These are phyloP conservation scores for Kuschelorhynchus macadamiae DNA, from an alignment of 2,888 invertebrate genomes.

Conservation along the genomic window DNA sequence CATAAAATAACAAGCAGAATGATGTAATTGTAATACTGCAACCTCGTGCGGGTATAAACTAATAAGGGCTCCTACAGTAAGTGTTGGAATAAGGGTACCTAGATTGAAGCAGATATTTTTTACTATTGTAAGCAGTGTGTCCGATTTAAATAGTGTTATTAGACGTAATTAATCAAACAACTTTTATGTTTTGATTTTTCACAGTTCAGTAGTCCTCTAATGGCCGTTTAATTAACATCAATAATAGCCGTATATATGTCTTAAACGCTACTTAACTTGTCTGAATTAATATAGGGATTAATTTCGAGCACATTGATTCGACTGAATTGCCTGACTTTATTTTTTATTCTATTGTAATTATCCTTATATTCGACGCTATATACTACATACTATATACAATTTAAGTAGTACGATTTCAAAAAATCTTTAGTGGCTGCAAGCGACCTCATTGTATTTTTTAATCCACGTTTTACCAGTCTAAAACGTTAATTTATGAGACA, in stretches of 20 bases:
- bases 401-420: too few species aligned
- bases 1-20: slow-evolving; percentile 25
- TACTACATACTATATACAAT: too few species aligned
- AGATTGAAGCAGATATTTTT: slow-evolving; percentile 41
- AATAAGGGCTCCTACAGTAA: slow-evolving; percentile 32
- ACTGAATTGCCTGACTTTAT: background rate
- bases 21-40: slow-evolving; percentile 21
- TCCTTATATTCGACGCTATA: too few species aligned
- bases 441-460: too few species aligned
- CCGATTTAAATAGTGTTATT: slow-evolving; percentile 47
- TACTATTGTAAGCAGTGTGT: slow-evolving; percentile 46
- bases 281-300: slow-evolving; percentile 23
- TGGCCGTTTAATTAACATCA: slow-evolving; percentile 38
- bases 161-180: slow-evolving; percentile 43
- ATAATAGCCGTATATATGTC: slow-evolving; percentile 36
- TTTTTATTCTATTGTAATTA: background rate
- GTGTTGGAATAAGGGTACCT: slow-evolving; percentile 38
- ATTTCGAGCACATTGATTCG: background rate
- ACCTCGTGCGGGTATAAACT: slow-evolving; percentile 37
- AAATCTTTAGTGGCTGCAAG: too few species aligned
- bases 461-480: too few species aligned
- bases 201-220: slow-evolving; percentile 47
- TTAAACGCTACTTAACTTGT: slow-evolving; percentile 40
- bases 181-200: slow-evolving; percentile 47
- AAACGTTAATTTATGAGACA: too few species aligned